These are phyloP conservation scores for Hemistola chrysoprasaria DNA, from an alignment of 2,888 invertebrate genomes.

Conservation along the genomic window DNA sequence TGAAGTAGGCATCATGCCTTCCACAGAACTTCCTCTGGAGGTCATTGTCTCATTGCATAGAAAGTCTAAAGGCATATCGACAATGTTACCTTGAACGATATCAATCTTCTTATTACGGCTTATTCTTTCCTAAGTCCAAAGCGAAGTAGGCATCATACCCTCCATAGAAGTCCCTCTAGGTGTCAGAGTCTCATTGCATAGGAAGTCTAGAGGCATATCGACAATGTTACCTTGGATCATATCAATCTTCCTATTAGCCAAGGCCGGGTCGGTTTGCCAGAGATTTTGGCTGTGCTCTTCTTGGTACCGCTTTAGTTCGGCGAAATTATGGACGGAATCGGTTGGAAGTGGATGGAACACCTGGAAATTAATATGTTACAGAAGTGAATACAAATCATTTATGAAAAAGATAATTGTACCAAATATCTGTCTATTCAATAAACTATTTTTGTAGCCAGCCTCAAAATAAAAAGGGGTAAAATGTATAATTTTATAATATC, in stretches of 20 bases:
- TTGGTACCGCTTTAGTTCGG: slow-evolving; percentile 88
- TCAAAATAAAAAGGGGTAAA: no score
- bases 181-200: slow-evolving; percentile 92
- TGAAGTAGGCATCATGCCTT: slow-evolving; percentile 97
- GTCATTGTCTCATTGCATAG: slow-evolving; percentile 93
- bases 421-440: no score
- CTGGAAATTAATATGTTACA: slow-evolving; percentile 36
- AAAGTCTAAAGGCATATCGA: slow-evolving; percentile 94
- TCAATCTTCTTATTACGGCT: slow-evolving; percentile 87
- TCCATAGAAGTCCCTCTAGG: slow-evolving; percentile 93
- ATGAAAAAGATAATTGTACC: no score
- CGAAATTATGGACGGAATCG: slow-evolving; percentile 89
- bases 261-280: slow-evolving; percentile 86
- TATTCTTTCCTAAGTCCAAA: slow-evolving; percentile 90
- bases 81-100: slow-evolving; percentile 92
- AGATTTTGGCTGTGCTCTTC: slow-evolving; percentile 85
- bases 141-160: slow-evolving; percentile 94
- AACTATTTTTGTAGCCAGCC: no score
- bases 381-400: no score
- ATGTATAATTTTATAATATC: no score
- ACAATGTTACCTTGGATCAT: slow-evolving; percentile 94
- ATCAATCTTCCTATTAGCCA: slow-evolving; percentile 87
- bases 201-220: slow-evolving; percentile 93
- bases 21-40: slow-evolving; percentile 91
- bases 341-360: slow-evolving; percentile 96